Conservation (phyloP, 2,113 vertebrate species). For the Argyrosomus japonicus region DNA sequence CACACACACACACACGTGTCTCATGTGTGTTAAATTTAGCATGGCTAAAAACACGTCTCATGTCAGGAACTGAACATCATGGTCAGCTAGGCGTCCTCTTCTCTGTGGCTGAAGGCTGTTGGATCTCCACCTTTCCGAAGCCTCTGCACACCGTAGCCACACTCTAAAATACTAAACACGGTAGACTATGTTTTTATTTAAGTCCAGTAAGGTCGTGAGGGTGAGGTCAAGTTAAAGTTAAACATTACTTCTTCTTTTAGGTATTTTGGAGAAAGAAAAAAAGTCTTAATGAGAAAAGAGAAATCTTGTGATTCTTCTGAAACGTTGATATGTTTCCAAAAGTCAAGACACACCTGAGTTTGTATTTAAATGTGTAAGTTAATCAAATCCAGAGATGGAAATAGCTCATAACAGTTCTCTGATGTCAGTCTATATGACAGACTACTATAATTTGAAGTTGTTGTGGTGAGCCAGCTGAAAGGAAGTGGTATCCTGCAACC, state of each 20-base stretch:
- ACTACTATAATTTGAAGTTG: neutral
- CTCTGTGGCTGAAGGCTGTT: conserved; percentile 10
- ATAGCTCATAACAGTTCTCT: neutral
- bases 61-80: conserved; percentile 37
- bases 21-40: conserved; percentile 64
- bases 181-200: neutral
- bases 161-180: neutral
- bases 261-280: neutral
- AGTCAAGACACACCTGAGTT: no score
- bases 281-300: neutral
- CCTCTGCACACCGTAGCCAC: neutral
- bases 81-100: conserved; percentile 43
- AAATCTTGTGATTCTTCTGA: neutral
- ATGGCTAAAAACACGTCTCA: conserved; percentile 41
- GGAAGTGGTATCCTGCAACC: neutral
- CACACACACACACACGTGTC: conserved; percentile 6
- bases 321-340: neutral
- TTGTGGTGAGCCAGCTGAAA: neutral
- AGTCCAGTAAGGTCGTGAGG: neutral
- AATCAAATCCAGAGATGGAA: neutral
- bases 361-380: neutral
- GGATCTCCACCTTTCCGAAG: conserved; percentile 15
- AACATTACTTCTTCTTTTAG: neutral
- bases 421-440: neutral
- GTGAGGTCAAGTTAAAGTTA: neutral